A percentile compares a stretch with the other conserved stretches of the same genome.
These are phyloP conservation scores for Macrobrachium nipponense DNA, from an alignment of 1,140 invertebrate species.

Conservation along the genomic window DNA sequence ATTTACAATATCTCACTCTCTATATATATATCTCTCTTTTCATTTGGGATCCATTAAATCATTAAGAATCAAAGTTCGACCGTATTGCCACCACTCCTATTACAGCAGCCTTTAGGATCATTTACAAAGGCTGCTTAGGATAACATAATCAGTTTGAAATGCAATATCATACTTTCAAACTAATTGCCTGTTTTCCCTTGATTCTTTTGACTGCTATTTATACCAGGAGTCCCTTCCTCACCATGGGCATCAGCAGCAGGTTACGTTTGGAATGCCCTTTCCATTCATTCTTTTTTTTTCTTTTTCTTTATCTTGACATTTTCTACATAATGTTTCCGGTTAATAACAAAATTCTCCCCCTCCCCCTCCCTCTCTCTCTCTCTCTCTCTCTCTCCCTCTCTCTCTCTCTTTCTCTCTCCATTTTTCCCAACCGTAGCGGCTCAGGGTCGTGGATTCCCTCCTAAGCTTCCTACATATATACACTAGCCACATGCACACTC, in stretches of 20 bases:
- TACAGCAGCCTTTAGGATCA: no score
- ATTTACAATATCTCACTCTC: no score
- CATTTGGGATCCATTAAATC: no score
- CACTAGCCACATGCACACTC: not conserved
- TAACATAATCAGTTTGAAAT: no score
- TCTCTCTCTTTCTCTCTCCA: not conserved
- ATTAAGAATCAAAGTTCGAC: no score
- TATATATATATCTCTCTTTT: no score
- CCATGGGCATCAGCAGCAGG: no score
- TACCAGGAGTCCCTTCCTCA: no score
- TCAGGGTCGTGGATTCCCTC: not conserved
- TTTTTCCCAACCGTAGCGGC: not conserved
- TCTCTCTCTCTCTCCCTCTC: not conserved
- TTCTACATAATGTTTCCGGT: not conserved
- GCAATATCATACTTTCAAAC: no score
- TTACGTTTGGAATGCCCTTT: not conserved
- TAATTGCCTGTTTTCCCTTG: not conserved
- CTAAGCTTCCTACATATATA: not conserved
- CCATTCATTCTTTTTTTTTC: not conserved
- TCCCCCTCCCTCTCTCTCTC: not conserved
- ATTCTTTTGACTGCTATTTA: no score
- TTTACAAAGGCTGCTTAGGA: no score
- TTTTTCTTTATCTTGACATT: not conserved
- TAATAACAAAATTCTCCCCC: not conserved
- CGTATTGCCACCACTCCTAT: no score